These are phyloP conservation scores for Cyrtonyx montezumae DNA, from an alignment of 2,113 vertebrate genomes.

Conservation along the genomic window DNA sequence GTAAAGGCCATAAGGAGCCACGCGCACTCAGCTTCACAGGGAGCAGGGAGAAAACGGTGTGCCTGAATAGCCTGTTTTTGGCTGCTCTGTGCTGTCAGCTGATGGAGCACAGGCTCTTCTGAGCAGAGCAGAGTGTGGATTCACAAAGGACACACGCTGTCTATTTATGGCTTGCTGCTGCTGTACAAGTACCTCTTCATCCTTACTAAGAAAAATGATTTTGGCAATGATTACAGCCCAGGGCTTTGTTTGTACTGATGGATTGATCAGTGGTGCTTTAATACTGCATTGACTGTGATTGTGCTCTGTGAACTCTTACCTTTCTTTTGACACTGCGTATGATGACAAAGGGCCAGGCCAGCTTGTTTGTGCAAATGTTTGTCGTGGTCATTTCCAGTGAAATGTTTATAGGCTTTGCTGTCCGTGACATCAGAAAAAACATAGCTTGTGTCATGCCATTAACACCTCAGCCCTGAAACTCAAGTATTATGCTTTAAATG, in stretches of 20 bases:
- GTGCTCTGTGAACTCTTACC: not conserved
- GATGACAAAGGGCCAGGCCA: not conserved
- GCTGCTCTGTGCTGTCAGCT: not conserved
- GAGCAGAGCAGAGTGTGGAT: not conserved
- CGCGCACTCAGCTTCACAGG: accelerated
- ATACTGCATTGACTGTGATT: not conserved
- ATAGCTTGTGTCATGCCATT: not conserved
- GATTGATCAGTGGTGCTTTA: constrained; percentile 25
- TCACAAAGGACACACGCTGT: constrained; percentile 13
- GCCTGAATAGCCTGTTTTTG: not conserved
- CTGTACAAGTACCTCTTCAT: constrained; percentile 29
- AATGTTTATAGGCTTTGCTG: not conserved
- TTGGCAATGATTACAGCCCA: constrained; percentile 22
- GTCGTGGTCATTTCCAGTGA: not conserved
- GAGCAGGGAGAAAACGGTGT: not conserved
- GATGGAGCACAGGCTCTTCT: not conserved
- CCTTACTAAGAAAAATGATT: constrained; percentile 4
- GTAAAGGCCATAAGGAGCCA: not conserved
- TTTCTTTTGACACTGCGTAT: not conserved
- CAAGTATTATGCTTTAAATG: not conserved
- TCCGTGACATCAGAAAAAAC: not conserved
- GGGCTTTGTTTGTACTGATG: constrained; percentile 35
- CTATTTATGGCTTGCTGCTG: constrained; percentile 38
- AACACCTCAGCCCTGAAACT: not conserved
- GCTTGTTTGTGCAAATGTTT: not conserved